phyloP scores from a whole-genome alignment of 2,888 invertebrate species.

The Frankliniella fusca region DNA sequence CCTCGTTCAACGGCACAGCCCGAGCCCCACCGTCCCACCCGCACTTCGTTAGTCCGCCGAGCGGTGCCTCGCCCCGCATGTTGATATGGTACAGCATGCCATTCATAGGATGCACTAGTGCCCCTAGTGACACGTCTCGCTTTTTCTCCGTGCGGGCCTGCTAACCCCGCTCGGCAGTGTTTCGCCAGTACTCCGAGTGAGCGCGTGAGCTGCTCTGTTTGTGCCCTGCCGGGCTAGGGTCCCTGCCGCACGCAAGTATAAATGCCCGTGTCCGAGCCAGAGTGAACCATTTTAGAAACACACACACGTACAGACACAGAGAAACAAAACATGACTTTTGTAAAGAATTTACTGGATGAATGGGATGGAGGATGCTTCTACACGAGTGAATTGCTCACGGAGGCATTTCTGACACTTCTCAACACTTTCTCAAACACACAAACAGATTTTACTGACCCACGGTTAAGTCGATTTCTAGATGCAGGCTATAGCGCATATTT shows the following conservation, averaged over 20 bases:
- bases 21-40: not conserved
- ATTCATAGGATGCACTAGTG: too few species aligned
- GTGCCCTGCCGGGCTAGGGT: not conserved
- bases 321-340: too few species aligned
- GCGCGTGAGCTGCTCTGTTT: not conserved
- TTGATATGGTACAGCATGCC: too few species aligned
- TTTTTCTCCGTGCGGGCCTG: too few species aligned
- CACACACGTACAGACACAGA: too few species aligned
- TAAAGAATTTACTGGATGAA: not conserved
- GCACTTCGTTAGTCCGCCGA: too few species aligned
- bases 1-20: too few species aligned
- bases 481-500: not conserved
- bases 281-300: too few species aligned
- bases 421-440: not conserved
- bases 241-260: not conserved
- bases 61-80: too few species aligned
- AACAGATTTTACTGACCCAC: not conserved
- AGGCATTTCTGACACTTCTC: not conserved
- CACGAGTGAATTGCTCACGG: not conserved
- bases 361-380: not conserved
- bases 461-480: not conserved
- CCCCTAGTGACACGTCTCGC: too few species aligned
- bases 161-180: too few species aligned
- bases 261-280: not conserved
- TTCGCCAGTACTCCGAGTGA: not conserved